A percentile compares a stretch with the other conserved stretches of the same genome.
phyloP scores from a whole-genome alignment of 2,888 invertebrate species.

The Cheilosia vernalis region DNA sequence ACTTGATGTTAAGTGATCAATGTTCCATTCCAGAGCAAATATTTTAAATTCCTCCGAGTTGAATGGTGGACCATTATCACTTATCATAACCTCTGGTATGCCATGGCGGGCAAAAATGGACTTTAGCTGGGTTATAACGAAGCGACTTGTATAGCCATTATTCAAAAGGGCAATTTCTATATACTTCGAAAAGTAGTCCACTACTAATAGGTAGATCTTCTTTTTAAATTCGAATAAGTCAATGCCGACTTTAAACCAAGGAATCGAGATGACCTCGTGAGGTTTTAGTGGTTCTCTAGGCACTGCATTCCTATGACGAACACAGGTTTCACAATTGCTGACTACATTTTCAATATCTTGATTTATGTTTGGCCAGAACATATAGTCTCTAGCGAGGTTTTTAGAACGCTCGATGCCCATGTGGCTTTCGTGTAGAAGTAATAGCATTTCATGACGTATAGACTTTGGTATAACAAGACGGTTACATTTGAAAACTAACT shows the following conservation, averaged over 20 bases:
- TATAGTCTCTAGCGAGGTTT: constrained; percentile 59
- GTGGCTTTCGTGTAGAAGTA: constrained; percentile 43
- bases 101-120: no score
- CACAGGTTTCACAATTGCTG: constrained; percentile 14
- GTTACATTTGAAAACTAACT: constrained; percentile 58
- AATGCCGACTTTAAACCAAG: constrained; percentile 3
- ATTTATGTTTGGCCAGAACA: constrained; percentile 4
- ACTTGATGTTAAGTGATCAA: no score
- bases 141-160: no score
- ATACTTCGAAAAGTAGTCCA: no score
- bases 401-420: constrained; percentile 76
- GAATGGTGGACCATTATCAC: no score
- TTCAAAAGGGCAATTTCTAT: no score
- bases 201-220: no score
- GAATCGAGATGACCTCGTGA: constrained; percentile 2
- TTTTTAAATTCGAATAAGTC: not conserved
- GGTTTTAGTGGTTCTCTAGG: not conserved
- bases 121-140: no score
- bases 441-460: constrained; percentile 69
- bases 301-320: not conserved
- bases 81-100: no score
- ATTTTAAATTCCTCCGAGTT: no score
- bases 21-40: no score
- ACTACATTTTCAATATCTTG: constrained; percentile 23
- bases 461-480: constrained; percentile 16